phyloP scores from a whole-genome alignment of 1,140 invertebrate genomes.

The Lordiphosa collinella region DNA sequence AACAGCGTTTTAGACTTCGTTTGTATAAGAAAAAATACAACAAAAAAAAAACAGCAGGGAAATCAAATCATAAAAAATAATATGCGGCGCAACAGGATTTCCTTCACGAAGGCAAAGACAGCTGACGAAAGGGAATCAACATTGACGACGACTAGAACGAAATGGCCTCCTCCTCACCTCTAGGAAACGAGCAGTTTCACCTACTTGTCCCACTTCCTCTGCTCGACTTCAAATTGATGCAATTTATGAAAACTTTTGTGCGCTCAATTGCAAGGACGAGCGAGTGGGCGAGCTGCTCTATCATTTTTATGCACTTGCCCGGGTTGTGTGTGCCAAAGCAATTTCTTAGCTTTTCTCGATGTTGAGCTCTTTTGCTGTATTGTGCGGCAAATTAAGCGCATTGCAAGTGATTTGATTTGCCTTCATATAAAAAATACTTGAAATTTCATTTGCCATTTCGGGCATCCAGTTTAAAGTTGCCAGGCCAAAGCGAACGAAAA shows the following conservation, averaged over 20 bases:
- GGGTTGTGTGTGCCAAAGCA: conserved; percentile 57
- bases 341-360: conserved; percentile 49
- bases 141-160: conserved; percentile 38
- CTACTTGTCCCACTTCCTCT: not conserved
- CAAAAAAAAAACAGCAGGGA: conserved; percentile 39
- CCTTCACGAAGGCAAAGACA: conserved; percentile 24
- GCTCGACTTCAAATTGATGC: conserved; percentile 65
- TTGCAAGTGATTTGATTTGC: conserved; percentile 66
- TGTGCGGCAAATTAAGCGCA: conserved; percentile 72
- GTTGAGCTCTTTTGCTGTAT: conserved; percentile 39
- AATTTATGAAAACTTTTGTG: conserved; percentile 76
- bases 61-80: conserved; percentile 76
- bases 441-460: conserved; percentile 50
- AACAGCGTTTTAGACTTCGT: conserved; percentile 72
- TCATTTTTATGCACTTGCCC: conserved; percentile 70
- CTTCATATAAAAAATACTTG: conserved; percentile 48
- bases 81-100: conserved; percentile 71
- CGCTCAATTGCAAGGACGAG: conserved; percentile 72
- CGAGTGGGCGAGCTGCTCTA: conserved; percentile 49
- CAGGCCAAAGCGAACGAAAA: conserved; percentile 44
- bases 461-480: conserved; percentile 59
- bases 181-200: conserved; percentile 2
- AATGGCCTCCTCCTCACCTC: not conserved
- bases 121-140: conserved; percentile 26
- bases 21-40: conserved; percentile 29